phyloP scores from a whole-genome alignment of 2,888 invertebrate genomes.

The Thalpophila matura region DNA sequence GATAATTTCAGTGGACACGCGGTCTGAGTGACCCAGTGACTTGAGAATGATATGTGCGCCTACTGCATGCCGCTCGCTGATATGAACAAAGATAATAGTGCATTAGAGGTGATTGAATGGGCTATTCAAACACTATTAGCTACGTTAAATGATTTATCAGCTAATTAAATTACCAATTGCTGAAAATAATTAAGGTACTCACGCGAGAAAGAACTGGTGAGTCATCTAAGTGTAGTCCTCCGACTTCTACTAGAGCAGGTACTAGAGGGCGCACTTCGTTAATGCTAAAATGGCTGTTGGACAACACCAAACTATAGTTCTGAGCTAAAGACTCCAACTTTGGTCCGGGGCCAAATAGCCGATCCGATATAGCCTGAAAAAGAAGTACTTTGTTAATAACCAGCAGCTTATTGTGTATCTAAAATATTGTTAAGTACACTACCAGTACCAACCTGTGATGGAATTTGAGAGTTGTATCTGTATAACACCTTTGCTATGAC shows the following conservation, averaged over 20 bases:
- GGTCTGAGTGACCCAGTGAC: slow-evolving; percentile 70
- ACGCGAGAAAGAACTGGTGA: slow-evolving; percentile 84
- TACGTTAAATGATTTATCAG: slow-evolving; percentile 14
- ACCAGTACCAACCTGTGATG: slow-evolving; percentile 78
- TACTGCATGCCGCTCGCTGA: slow-evolving; percentile 35
- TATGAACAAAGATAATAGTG: slow-evolving; percentile 35
- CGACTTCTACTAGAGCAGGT: slow-evolving; percentile 90
- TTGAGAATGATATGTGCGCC: slow-evolving; percentile 57
- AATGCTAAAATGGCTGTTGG: slow-evolving; percentile 90
- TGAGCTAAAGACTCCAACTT: slow-evolving; percentile 83
- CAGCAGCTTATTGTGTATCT: neutral
- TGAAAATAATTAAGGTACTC: slow-evolving; percentile 51
- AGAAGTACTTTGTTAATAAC: slow-evolving; percentile 18
- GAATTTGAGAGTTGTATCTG: slow-evolving; percentile 82
- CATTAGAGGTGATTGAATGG: slow-evolving; percentile 39
- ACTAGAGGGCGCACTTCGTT: slow-evolving; percentile 90
- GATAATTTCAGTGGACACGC: slow-evolving; percentile 52
- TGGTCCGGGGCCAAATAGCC: slow-evolving; percentile 87
- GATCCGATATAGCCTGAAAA: slow-evolving; percentile 84
- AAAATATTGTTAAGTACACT: slow-evolving; percentile 5
- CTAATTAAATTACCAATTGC: slow-evolving; percentile 8
- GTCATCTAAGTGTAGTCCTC: slow-evolving; percentile 89
- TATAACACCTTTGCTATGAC: slow-evolving; percentile 82
- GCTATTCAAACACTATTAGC: slow-evolving; percentile 18
- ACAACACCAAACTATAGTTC: slow-evolving; percentile 89